phyloP scores from a whole-genome alignment of 2,888 invertebrate genomes.

The Linnaemya tessellans region DNA sequence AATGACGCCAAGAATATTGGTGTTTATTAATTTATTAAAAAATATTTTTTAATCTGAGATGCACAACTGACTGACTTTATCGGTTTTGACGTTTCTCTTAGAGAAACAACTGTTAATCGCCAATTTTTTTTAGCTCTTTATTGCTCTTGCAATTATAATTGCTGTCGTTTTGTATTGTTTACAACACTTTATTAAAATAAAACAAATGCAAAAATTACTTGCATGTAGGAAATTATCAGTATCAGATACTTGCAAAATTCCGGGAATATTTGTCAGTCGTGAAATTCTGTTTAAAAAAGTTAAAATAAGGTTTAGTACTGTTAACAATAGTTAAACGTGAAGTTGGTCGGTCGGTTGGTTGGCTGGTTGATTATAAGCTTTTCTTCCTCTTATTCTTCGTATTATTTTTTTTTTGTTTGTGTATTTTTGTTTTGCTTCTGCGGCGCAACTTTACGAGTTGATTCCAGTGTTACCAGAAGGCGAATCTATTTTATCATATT shows the following conservation, averaged over 20 bases:
- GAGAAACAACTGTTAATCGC: constrained; percentile 43
- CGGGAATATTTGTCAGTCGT: constrained; percentile 62
- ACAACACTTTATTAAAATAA: constrained; percentile 39
- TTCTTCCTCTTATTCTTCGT: background rate
- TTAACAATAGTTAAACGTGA: constrained; percentile 34
- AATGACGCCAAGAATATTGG: background rate
- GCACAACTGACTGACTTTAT: background rate
- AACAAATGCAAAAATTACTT: background rate
- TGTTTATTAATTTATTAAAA: background rate
- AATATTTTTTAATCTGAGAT: background rate
- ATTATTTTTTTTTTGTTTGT: no score
- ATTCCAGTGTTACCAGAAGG: background rate
- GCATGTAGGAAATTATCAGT: constrained; percentile 32
- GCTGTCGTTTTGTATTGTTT: constrained; percentile 44
- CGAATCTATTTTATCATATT: no score
- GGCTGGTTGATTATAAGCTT: constrained; percentile 18
- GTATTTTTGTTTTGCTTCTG: background rate
- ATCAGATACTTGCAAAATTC: constrained; percentile 60
- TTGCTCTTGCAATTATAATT: constrained; percentile 26
- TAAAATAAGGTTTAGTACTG: constrained; percentile 37
- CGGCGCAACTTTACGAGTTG: background rate
- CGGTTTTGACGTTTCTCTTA: constrained; percentile 25
- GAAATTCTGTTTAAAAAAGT: constrained; percentile 60
- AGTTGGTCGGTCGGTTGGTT: constrained; percentile 22
- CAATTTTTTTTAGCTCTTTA: constrained; percentile 15